phyloP scores from a whole-genome alignment of 2,797 vertebrate genomes.

The Centroberyx gerrardi region DNA sequence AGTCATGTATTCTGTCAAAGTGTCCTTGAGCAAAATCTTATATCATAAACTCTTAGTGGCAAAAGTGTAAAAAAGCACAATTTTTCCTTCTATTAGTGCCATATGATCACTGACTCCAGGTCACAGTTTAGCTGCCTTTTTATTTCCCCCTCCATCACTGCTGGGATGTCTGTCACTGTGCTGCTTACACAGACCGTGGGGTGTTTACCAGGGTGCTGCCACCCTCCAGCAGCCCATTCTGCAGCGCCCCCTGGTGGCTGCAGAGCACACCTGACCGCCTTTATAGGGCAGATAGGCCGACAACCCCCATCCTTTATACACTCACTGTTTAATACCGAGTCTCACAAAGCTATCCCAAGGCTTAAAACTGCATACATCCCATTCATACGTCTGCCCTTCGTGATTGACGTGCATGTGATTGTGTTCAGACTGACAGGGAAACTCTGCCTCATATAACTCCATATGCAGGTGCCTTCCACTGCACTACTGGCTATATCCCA shows the following conservation, averaged over 20 bases:
- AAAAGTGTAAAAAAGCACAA: too few relatives aligned
- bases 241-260: conserved; percentile 69
- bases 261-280: neutral
- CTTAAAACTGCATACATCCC: too few relatives aligned
- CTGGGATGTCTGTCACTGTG: neutral
- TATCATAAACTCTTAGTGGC: too few relatives aligned
- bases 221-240: conserved; percentile 18
- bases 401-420: too few relatives aligned
- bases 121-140: conserved; percentile 6
- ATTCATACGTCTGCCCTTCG: too few relatives aligned
- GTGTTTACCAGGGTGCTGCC: neutral
- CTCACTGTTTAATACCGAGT: neutral
- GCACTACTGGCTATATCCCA: conserved; percentile 33
- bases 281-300: neutral
- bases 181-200: neutral
- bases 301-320: neutral
- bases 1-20: neutral
- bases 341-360: neutral
- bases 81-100: too few relatives aligned
- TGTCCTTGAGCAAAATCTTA: neutral
- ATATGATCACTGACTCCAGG: neutral
- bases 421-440: too few relatives aligned
- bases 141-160: neutral
- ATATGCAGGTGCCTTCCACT: conserved; percentile 24
- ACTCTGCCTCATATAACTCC: too few relatives aligned